Base-by-base conservation (phyloP, 2,113 vertebrate genomes). In the Glaucomys volans region DNA sequence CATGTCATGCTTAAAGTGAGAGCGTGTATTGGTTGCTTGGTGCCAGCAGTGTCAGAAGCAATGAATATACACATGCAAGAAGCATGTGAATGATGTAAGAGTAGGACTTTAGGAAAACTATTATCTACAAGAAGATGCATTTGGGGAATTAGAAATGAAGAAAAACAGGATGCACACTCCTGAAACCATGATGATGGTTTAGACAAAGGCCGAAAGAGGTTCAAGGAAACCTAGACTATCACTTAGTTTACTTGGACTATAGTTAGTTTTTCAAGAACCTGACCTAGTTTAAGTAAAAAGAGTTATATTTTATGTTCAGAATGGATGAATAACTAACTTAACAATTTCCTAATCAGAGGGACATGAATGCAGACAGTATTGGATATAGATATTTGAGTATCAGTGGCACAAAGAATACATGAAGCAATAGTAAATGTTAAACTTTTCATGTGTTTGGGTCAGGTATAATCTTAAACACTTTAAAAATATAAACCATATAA, bases 131-230 rank as follows among this genome's bases (percentile, higher is more conserved):
- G 14, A 82, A 85, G 86, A 71, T 74, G 8, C 24, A 2, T 14
- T 32, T 90, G 16, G 40, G 9, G 2, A 77, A 67, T 40, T 54
- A 16, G 66, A 83, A 85, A 74, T 83, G 11, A 62, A 54, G 83
- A 13, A 47, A 13, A 18, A 30, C 35, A 5, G 2, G 0, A 8
- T 83, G 4, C 1, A 52, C 1, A 30, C 22, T 16, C 52, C 5
- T 59, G 32, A 77, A 50, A 5, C 32, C 28, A 80, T 5, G 2
- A 22, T 28, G 8, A 64, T 42, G 82, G 4, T 62, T 80, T 88
- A 30, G 12, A 22, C 8, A 90, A 57, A 69, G n/a, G 37, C 1
- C 62, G 14, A 83, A 94, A 37, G 9, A 18, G 0, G 1, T 74
- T 87, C 77, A 69, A 30, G 3, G 7, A 75, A 20, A 42, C 35